Evolutionary conservation across 2,888 invertebrate genomes (phyloP), one percentile per base, ranked within the genome.

Genomic region (Pseudolycoriella hygida): DNA sequence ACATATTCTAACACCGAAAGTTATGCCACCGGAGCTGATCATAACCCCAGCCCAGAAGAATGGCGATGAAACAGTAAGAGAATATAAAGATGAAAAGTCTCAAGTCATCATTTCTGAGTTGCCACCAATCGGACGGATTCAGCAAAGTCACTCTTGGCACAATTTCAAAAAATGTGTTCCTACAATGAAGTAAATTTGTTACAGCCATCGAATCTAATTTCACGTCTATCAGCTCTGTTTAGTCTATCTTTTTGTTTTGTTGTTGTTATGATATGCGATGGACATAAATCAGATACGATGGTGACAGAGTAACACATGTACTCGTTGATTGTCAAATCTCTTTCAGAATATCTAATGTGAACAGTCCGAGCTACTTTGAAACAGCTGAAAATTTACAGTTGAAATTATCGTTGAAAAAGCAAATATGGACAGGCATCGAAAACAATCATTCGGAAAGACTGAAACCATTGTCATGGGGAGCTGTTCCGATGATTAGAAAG

Each of bases 401-500:
- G 6, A 80, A 79, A 58, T 60, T 84, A 5, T 71, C 78, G 1
- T 57, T 84, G 20, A 79, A 77, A 56, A 79, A 76, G 58, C 79
- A 79, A 62, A 70, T 84, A 41, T 85, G 85, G 85, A 77, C 76
- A 2, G 82, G 82, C 4, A 52, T 60, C 2, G 47, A 42, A 4
- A 54, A 64, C 54, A 12, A 60, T 4, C 44, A 42, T 5, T 39
- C 43, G 11, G 50, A 50, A 12, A 48, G 47, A 25, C 49, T 43
- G 19, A 55, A 62, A 42, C 79, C 81, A 1, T 53, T 82, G 17
- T 77, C 78, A 1, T 82, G 80, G 80, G 77, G 76, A 8, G 67
- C 73, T 45, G 73, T 76, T 12, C 69, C 72, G 4, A 68, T 71
- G 59, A 66, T 67, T 52, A 67, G 67, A 41, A 49, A 44, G 44